A percentile compares a stretch with the other conserved stretches of the same genome.
phyloP scores from a whole-genome alignment of 2,797 vertebrate species.

The Melanotaenia boesemani region DNA sequence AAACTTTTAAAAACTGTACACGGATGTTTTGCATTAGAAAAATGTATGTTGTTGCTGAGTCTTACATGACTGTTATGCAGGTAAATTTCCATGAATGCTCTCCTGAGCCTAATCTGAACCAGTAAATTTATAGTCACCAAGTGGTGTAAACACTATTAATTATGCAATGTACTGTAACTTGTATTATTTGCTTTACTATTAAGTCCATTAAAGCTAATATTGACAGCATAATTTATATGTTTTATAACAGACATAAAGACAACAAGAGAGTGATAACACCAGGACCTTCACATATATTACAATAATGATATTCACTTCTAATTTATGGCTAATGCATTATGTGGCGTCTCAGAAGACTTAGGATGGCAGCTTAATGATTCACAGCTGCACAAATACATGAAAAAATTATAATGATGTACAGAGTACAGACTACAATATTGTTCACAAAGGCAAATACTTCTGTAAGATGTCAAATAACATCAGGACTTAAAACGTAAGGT shows the following conservation, averaged over 20 bases:
- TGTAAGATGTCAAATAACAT: too few relatives aligned
- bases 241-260: conserved; percentile 4
- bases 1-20: too few relatives aligned
- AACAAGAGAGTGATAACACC: not conserved
- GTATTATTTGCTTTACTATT: conserved; percentile 13
- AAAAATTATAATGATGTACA: not conserved
- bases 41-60: not conserved
- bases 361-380: conserved; percentile 28
- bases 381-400: conserved; percentile 3
- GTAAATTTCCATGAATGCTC: not conserved
- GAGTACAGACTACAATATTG: conserved; percentile 6
- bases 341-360: conserved; percentile 1
- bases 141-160: not conserved
- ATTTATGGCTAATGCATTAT: conserved; percentile 25
- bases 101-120: not conserved
- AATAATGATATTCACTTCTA: conserved; percentile 26
- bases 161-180: not conserved
- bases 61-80: not conserved
- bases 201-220: not conserved
- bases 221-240: not conserved
- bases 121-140: conserved; percentile 1
- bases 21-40: too few relatives aligned
- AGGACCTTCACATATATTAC: conserved; percentile 10
- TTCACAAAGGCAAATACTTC: conserved; percentile 2
- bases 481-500: too few relatives aligned